Evolutionary conservation across 2,888 invertebrate genomes (phyloP).

Genomic region (Arge pagana): DNA sequence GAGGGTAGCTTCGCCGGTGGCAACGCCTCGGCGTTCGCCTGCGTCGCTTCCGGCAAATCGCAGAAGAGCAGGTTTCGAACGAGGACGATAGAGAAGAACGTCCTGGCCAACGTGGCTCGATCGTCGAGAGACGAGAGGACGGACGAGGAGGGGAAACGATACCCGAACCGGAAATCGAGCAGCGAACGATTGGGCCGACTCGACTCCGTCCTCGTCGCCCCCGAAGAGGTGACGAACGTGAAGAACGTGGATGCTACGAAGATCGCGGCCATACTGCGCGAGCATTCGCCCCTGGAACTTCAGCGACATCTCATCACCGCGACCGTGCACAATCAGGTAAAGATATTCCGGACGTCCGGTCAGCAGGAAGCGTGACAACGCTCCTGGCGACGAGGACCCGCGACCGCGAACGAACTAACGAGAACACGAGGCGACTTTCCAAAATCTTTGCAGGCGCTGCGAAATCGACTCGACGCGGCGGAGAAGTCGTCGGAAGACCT

Average conservation of each 20-base stretch:
- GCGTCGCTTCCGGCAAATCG: conserved; percentile 34
- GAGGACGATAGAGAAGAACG: conserved; percentile 56
- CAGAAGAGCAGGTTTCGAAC: conserved; percentile 54
- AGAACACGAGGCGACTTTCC: no score
- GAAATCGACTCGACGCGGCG: conserved; percentile 72
- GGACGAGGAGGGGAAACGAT: conserved; percentile 34
- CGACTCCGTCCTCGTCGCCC: conserved; percentile 72
- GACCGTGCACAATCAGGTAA: conserved; percentile 84
- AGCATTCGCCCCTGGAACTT: conserved; percentile 80
- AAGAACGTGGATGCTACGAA: conserved; percentile 73
- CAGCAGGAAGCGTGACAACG: no score
- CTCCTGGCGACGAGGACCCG: no score
- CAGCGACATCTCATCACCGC: conserved; percentile 81
- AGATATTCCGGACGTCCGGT: conserved; percentile 32
- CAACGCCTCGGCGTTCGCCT: conserved; percentile 46
- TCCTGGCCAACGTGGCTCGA: conserved; percentile 42
- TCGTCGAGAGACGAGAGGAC: conserved; percentile 40
- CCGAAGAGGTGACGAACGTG: conserved; percentile 67
- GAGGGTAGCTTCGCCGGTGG: conserved; percentile 41
- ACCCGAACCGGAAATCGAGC: conserved; percentile 46
- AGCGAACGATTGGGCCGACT: conserved; percentile 65
- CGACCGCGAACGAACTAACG: no score
- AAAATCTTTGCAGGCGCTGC: conserved; percentile 75
- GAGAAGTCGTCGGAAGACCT: conserved; percentile 70
- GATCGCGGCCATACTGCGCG: conserved; percentile 81